Evolutionary conservation across 2,888 invertebrate genomes (phyloP).

Genomic region (Ypsolopha sequella): DNA sequence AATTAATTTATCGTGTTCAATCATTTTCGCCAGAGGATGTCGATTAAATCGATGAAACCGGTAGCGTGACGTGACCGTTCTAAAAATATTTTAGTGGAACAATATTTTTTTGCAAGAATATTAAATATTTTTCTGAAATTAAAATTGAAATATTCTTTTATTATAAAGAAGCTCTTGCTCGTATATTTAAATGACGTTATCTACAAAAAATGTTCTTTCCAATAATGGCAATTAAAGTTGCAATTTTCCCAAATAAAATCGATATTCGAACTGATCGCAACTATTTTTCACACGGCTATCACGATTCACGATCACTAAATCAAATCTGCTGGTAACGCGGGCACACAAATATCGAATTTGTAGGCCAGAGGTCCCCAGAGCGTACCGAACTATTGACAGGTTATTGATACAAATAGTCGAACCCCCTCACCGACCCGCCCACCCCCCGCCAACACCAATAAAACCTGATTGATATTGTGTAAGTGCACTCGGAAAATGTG

Average conservation of each 20-base stretch:
- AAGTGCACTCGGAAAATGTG: conserved; percentile 70
- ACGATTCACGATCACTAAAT: conserved; percentile 43
- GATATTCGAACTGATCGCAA: too few species aligned
- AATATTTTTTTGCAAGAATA: too few species aligned
- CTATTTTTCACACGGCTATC: conserved; percentile 39
- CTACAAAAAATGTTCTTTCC: conserved; percentile 5
- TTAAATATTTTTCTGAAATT: too few species aligned
- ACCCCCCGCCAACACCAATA: conserved; percentile 65
- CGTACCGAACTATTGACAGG: conserved; percentile 67
- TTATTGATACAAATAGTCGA: conserved; percentile 70
- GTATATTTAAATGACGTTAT: not conserved
- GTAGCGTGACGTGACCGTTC: too few species aligned
- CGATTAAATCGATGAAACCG: too few species aligned
- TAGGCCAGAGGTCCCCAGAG: conserved; percentile 51
- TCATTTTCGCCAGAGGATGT: too few species aligned
- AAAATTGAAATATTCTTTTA: too few species aligned
- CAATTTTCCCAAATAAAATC: too few species aligned
- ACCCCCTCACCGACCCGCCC: conserved; percentile 32
- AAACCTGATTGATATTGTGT: conserved; percentile 72
- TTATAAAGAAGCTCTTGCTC: not conserved
- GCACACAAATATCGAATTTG: conserved; percentile 37
- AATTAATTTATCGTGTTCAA: too few species aligned
- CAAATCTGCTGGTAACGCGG: conserved; percentile 53
- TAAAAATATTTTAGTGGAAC: too few species aligned
- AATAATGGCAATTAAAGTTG: not conserved